These are phyloP conservation scores for Oryzias woworae DNA, from an alignment of 2,113 vertebrate species.

Conservation along the genomic window DNA sequence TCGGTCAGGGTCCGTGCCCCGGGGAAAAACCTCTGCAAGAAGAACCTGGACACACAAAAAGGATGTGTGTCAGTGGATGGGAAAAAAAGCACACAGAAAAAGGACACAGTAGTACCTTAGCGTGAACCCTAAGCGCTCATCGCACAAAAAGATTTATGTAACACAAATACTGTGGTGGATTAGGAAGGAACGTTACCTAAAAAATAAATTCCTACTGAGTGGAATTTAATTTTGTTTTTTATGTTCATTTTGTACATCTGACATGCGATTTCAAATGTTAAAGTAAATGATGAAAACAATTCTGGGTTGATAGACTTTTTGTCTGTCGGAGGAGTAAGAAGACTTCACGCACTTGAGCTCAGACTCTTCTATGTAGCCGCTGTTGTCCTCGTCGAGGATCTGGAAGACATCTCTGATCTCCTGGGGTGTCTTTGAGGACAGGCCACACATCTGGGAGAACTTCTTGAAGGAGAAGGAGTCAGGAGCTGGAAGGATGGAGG, in stretches of 20 bases:
- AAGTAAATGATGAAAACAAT: neutral
- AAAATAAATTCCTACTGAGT: conserved; percentile 28
- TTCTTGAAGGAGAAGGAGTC: conserved; percentile 93
- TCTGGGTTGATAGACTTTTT: neutral
- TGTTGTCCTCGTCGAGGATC: conserved; percentile 90
- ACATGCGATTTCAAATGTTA: neutral
- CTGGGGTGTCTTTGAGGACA: conserved; percentile 87
- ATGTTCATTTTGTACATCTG: neutral
- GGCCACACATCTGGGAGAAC: conserved; percentile 93
- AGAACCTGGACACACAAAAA: conserved; percentile 78
- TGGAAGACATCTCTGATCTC: conserved; percentile 90
- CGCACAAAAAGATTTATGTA: conserved; percentile 47
- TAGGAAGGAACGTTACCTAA: conserved; percentile 28
- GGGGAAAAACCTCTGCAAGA: conserved; percentile 88
- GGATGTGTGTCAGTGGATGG: neutral
- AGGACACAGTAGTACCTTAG: neutral
- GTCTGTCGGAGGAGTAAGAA: too few species aligned
- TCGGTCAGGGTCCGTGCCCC: conserved; percentile 85
- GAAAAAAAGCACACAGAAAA: neutral
- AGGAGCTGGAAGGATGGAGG: conserved; percentile 77
- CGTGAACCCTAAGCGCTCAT: neutral
- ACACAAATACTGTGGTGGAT: conserved; percentile 45
- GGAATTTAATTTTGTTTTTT: neutral
- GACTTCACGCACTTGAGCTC: conserved; percentile 87
- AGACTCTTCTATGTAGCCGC: conserved; percentile 91